These are phyloP conservation scores for Idaea aversata DNA, from an alignment of 2,888 invertebrate species.

Conservation along the genomic window DNA sequence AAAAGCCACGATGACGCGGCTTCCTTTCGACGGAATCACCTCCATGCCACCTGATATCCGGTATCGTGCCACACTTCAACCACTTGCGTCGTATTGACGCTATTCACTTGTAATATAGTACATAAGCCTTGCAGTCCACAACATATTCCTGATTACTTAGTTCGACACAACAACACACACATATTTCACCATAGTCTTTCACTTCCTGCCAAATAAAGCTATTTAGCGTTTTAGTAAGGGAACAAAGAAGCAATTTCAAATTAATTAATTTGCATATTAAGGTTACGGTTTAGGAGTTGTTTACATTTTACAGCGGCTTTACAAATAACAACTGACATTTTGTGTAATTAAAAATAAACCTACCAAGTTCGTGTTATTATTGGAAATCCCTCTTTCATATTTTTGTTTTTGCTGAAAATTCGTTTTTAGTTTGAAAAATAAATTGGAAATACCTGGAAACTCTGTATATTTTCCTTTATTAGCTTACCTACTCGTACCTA, in stretches of 20 bases:
- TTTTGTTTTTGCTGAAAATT: background rate
- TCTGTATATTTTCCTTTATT: background rate
- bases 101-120: constrained; percentile 20
- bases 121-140: constrained; percentile 23
- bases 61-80: constrained; percentile 33
- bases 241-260: constrained; percentile 14
- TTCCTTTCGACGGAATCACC: constrained; percentile 58
- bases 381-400: constrained; percentile 6
- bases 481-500: background rate
- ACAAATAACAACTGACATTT: constrained; percentile 28
- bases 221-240: constrained; percentile 11
- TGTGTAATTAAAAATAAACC: constrained; percentile 26
- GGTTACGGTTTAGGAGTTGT: constrained; percentile 26
- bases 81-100: constrained; percentile 15
- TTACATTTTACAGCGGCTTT: constrained; percentile 24
- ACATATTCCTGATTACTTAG: constrained; percentile 39
- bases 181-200: constrained; percentile 43
- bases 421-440: background rate
- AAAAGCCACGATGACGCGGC: constrained; percentile 73
- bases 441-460: background rate
- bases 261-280: constrained; percentile 26
- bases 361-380: constrained; percentile 21
- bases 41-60: constrained; percentile 63
- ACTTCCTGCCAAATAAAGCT: constrained; percentile 45
- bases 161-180: constrained; percentile 56